These are phyloP conservation scores for Pterocles burchelli DNA, from an alignment of 2,113 vertebrate genomes.

Conservation along the genomic window DNA sequence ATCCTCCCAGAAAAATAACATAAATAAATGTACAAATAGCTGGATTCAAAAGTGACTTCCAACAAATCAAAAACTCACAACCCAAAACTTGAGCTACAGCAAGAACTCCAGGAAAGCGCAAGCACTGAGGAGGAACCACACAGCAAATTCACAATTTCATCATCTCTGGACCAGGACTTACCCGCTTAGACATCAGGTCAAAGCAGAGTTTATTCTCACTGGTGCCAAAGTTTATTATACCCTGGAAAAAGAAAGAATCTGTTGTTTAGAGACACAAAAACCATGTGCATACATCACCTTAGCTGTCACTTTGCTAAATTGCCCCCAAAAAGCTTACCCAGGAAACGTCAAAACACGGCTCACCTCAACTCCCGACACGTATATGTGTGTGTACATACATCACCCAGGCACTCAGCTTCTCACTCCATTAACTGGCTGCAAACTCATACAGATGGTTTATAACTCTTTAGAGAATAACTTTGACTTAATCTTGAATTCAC, in stretches of 20 bases:
- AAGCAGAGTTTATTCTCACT: slow-evolving; percentile 93
- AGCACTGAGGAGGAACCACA: background rate
- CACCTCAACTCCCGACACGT: background rate
- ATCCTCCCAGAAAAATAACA: background rate
- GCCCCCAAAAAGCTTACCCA: background rate
- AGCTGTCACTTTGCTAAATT: background rate
- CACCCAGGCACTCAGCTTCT: background rate
- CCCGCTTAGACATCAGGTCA: slow-evolving; percentile 87
- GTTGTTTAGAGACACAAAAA: background rate
- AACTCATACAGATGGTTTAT: background rate
- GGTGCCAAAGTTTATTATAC: slow-evolving; percentile 88
- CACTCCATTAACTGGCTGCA: background rate
- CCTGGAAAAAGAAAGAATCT: slow-evolving; percentile 70
- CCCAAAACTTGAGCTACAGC: background rate
- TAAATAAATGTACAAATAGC: background rate
- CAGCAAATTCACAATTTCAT: background rate
- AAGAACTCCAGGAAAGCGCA: background rate
- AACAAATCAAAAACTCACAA: background rate
- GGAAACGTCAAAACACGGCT: background rate
- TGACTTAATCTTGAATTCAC: background rate
- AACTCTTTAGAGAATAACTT: background rate
- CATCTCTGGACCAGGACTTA: slow-evolving; percentile 61
- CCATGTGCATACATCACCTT: background rate
- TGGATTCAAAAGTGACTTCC: background rate
- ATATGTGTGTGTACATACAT: background rate